Conservation (phyloP, 2,888 invertebrate species). For the Meta bourneti region DNA sequence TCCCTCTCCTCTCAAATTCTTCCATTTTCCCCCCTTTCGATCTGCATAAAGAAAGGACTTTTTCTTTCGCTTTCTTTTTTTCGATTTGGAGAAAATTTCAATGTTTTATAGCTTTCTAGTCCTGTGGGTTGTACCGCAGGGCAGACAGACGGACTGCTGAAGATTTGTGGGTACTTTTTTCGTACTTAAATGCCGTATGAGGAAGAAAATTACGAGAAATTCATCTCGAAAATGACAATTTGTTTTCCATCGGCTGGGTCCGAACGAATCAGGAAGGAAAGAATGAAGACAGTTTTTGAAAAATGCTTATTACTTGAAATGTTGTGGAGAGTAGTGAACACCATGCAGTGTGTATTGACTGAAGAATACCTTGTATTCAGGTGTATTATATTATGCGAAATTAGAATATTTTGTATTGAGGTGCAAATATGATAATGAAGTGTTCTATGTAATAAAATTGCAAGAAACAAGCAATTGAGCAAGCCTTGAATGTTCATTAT, state of each 20-base stretch:
- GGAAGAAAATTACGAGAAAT: neutral
- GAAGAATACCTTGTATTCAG: too few species aligned
- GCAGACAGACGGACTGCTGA: neutral
- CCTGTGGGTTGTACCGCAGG: neutral
- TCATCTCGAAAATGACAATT: neutral
- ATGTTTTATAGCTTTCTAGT: neutral
- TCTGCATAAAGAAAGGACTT: neutral
- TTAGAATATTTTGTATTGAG: too few species aligned
- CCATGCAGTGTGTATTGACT: too few species aligned
- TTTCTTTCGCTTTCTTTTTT: neutral
- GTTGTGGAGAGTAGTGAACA: too few species aligned
- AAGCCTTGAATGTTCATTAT: too few species aligned
- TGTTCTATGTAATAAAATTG: too few species aligned
- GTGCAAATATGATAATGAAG: too few species aligned
- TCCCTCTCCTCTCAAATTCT: neutral
- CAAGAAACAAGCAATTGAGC: too few species aligned
- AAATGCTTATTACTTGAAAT: too few species aligned
- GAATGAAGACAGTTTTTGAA: too few species aligned
- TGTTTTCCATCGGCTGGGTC: neutral
- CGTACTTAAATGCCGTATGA: neutral
- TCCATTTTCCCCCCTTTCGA: neutral
- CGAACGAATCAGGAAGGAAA: too few species aligned
- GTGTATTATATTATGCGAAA: too few species aligned
- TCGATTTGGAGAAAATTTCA: neutral
- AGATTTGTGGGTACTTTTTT: neutral